phyloP scores from a whole-genome alignment of 2,888 invertebrate genomes.

The Dolomedes plantarius region DNA sequence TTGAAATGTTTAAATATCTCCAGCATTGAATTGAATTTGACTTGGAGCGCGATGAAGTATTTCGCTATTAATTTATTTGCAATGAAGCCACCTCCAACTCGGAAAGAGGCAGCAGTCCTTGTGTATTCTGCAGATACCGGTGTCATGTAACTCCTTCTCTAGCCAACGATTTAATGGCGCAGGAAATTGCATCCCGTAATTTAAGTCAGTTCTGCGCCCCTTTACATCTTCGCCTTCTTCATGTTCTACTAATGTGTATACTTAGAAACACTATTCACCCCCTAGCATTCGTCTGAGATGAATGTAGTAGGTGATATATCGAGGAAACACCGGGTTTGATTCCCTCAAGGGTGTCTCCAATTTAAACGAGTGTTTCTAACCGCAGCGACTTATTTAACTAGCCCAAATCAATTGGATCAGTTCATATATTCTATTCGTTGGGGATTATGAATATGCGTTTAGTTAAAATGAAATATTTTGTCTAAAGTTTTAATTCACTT shows the following conservation, averaged over 20 bases:
- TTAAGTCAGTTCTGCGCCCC: constrained; percentile 42
- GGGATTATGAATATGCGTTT: too few relatives aligned
- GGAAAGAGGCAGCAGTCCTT: too few relatives aligned
- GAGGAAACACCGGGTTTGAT: not conserved
- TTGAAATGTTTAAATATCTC: too few relatives aligned
- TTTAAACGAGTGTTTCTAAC: not conserved
- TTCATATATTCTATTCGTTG: too few relatives aligned
- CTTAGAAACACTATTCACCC: constrained; percentile 60
- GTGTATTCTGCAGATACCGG: not conserved
- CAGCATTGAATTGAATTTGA: too few relatives aligned
- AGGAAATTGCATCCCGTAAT: constrained; percentile 62
- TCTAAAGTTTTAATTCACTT: too few relatives aligned
- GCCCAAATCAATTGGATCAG: too few relatives aligned
- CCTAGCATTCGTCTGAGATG: constrained; percentile 45
- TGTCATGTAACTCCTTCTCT: constrained; percentile 53
- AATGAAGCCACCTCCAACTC: too few relatives aligned
- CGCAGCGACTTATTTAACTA: too few relatives aligned
- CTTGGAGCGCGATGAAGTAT: too few relatives aligned
- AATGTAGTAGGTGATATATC: constrained; percentile 43
- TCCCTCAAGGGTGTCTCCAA: not conserved
- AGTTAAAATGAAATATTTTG: too few relatives aligned
- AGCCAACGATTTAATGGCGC: constrained; percentile 52
- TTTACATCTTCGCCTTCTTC: constrained; percentile 38
- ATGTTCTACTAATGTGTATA: constrained; percentile 52
- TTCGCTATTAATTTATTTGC: too few relatives aligned